Evolutionary conservation across 2,113 vertebrate species (phyloP), one percentile per base, ranked within the genome.

Genomic region (Pholis gunnellus): DNA sequence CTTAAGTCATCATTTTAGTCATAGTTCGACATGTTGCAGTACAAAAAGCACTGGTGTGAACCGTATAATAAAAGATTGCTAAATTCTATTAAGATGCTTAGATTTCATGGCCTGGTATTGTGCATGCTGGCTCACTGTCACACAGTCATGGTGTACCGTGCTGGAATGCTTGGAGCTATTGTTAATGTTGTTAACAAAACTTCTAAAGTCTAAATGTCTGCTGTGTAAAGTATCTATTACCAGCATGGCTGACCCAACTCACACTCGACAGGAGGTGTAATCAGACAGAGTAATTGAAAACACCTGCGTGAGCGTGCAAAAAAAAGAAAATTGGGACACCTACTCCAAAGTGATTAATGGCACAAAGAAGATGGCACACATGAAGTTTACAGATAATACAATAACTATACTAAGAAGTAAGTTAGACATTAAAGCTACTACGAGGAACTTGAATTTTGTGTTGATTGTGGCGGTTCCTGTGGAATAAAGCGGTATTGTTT

Each of bases 211-310:
- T 15, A 40, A 63, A 7, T 29, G 27, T 68, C 4, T 46, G 75
- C 31, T 8, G 9, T 20, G 40, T 48, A 70, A 69, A 70, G 34
- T 1, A 2, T 29, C 3, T 61, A 4, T 14, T 38, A 0, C n/a
- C 1, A 17, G 50, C 17, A 44, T 3, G 38, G n/a, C 34, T 42
- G 34, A 25, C 1, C 5, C 13, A 46, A 22, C 34, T 14, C 4
- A 15, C 2, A 20, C n/a, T 34, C 14, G 61, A 29, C 17, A 27
- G 2, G n/a, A 29, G 5, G 38, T 67, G 13, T 40, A 27, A 40
- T 67, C 36, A 57, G 50, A 25, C 17, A 72, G 11, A 46, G 59
- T 36, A 18, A 63, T 34, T 36, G 14, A 36, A 68, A 78, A 60
- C 29, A 60, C 20, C 42, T 75, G 36, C 0, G 15, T 38, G 50